Evolutionary conservation across 2,888 invertebrate species (phyloP).

Genomic region (Fissipunctia ypsillon): DNA sequence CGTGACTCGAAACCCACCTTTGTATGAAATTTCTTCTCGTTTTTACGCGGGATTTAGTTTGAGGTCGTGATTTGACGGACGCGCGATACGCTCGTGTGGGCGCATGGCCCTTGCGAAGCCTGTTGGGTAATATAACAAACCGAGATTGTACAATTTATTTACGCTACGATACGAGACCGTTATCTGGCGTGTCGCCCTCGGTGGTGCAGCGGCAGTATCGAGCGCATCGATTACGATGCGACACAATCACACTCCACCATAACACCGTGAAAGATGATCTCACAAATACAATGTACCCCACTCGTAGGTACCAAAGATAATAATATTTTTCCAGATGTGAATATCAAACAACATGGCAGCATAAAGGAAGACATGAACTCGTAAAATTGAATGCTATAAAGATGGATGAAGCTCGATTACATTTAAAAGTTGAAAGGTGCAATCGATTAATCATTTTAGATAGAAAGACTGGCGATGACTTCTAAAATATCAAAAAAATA

Average conservation of each 20-base stretch:
- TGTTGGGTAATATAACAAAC: conserved; percentile 80
- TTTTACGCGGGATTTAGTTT: conserved; percentile 77
- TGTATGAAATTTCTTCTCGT: conserved; percentile 82
- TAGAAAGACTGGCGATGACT: conserved; percentile 70
- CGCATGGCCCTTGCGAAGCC: conserved; percentile 72
- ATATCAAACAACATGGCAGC: conserved; percentile 44
- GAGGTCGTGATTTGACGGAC: conserved; percentile 80
- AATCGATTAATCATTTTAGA: conserved; percentile 78
- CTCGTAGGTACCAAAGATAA: conserved; percentile 35
- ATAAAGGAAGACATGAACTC: conserved; percentile 60
- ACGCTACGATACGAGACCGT: conserved; percentile 78
- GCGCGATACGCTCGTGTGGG: conserved; percentile 74
- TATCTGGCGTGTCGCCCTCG: conserved; percentile 81
- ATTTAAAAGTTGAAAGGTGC: conserved; percentile 74
- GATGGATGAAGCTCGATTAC: conserved; percentile 70
- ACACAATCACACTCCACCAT: conserved; percentile 61
- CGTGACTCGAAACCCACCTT: conserved; percentile 81
- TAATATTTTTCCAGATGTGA: conserved; percentile 60
- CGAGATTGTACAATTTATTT: conserved; percentile 81
- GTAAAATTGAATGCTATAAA: conserved; percentile 69
- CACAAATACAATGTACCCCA: conserved; percentile 54
- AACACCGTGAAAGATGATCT: conserved; percentile 61
- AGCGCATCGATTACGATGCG: conserved; percentile 79
- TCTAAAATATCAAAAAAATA: conserved; percentile 54
- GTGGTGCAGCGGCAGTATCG: conserved; percentile 73